phyloP scores from a whole-genome alignment of 2,113 vertebrate species.

The Ceyx margarethae region DNA sequence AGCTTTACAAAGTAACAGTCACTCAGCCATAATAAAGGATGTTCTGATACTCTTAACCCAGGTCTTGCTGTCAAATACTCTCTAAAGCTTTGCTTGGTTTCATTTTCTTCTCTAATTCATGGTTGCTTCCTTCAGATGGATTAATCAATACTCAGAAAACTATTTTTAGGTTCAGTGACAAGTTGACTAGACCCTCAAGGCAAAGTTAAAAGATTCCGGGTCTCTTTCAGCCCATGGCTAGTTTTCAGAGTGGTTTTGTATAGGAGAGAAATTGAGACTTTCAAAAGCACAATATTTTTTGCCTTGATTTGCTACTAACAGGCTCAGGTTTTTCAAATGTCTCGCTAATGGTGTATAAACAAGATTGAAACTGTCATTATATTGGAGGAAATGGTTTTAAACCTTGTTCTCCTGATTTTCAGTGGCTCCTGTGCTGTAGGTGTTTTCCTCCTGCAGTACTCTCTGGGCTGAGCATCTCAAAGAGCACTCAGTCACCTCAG shows the following conservation, averaged over 20 bases:
- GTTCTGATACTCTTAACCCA: constrained; percentile 3
- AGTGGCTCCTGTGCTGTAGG: not conserved
- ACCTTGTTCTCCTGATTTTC: not conserved
- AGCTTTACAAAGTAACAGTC: not conserved
- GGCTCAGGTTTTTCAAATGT: not conserved
- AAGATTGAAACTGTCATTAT: not conserved
- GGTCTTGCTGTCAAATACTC: not conserved
- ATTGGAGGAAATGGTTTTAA: not conserved
- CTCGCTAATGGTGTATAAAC: not conserved
- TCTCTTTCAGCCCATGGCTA: not conserved
- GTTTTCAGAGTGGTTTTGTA: not conserved
- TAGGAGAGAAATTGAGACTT: not conserved
- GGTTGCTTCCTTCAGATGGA: not conserved
- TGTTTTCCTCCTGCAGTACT: not conserved
- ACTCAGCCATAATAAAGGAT: not conserved
- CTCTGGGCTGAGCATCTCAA: not conserved
- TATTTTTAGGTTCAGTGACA: constrained; percentile 25
- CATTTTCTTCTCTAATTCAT: constrained; percentile 25
- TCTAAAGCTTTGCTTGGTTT: not conserved
- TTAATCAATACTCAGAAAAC: constrained; percentile 13
- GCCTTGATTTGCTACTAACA: not conserved
- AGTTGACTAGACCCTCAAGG: not conserved
- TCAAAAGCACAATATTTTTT: not conserved
- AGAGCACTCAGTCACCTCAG: not conserved
- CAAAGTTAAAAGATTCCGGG: not conserved